A percentile compares a stretch with the other conserved stretches of the same genome.
Evolutionary conservation across 2,797 vertebrate species (phyloP).

Genomic region (Crax fasciolata): DNA sequence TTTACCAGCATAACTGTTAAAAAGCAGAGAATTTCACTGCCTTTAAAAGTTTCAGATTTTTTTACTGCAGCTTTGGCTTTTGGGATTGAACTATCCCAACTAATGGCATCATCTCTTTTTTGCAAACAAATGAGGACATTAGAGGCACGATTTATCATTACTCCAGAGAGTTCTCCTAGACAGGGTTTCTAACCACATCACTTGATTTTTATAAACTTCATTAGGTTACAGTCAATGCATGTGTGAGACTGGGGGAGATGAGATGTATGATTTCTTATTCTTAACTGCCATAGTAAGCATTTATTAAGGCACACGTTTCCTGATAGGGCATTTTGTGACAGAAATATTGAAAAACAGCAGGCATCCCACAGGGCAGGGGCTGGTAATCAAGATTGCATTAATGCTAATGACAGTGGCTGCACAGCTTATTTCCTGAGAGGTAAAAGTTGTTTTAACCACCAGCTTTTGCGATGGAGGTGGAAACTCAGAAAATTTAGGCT

Average conservation of each 20-base stretch:
- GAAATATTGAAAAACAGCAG: background rate
- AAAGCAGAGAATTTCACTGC: background rate
- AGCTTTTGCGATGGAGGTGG: background rate
- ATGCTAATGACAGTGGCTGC: background rate
- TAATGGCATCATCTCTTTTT: background rate
- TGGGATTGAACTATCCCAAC: background rate
- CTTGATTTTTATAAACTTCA: background rate
- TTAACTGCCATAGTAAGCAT: background rate
- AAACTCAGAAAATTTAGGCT: background rate
- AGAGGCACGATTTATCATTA: background rate
- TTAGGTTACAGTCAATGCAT: background rate
- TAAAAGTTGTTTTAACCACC: background rate
- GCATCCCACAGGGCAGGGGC: background rate
- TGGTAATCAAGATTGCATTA: slow-evolving; percentile 9
- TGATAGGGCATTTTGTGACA: background rate
- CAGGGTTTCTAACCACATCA: background rate
- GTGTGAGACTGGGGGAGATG: background rate
- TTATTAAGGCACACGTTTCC: background rate
- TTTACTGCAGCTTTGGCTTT: background rate
- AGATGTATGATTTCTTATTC: background rate
- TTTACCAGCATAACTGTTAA: background rate
- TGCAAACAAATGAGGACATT: background rate
- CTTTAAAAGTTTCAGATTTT: background rate
- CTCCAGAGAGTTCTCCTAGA: background rate
- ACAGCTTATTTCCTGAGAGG: slow-evolving; percentile 3